Percentiles rank a stretch among this genome's conserved stretches.
These are phyloP conservation scores for Premnoplex brunnescens DNA, from an alignment of 2,797 vertebrate species.

Conservation along the genomic window DNA sequence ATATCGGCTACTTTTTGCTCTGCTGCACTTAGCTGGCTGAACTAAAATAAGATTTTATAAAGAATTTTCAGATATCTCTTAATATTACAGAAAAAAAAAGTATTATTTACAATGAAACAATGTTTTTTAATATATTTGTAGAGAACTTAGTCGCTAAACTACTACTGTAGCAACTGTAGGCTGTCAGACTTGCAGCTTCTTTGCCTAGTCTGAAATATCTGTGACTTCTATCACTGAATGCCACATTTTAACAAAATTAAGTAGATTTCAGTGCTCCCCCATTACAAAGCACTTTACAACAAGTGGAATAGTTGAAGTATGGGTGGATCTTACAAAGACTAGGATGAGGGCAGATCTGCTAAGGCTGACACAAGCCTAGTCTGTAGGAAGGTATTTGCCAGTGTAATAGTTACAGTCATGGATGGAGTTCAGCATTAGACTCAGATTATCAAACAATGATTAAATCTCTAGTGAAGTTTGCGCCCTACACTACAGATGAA, in stretches of 20 bases:
- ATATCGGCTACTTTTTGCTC: constrained; percentile 87
- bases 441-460: not conserved
- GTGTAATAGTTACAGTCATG: not conserved
- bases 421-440: not conserved
- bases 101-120: not conserved
- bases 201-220: not conserved
- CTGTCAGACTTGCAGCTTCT: not conserved
- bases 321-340: not conserved
- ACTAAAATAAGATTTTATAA: constrained; percentile 73
- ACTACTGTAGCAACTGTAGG: not conserved
- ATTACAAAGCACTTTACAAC: not conserved
- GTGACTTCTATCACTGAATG: not conserved
- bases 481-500: not conserved
- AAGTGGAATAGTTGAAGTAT: not conserved
- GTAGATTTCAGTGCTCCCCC: not conserved
- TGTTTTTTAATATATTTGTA: not conserved
- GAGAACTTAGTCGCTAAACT: not conserved
- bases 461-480: not conserved
- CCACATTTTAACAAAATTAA: not conserved
- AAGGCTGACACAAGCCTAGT: not conserved
- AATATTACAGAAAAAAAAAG: not conserved
- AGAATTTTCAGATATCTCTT: not conserved
- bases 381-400: not conserved
- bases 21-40: constrained; percentile 82
- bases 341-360: not conserved